Percentiles rank a stretch among this genome's conserved stretches.
Evolutionary conservation across 2,113 vertebrate genomes (phyloP).

Genomic region (Pan paniscus): DNA sequence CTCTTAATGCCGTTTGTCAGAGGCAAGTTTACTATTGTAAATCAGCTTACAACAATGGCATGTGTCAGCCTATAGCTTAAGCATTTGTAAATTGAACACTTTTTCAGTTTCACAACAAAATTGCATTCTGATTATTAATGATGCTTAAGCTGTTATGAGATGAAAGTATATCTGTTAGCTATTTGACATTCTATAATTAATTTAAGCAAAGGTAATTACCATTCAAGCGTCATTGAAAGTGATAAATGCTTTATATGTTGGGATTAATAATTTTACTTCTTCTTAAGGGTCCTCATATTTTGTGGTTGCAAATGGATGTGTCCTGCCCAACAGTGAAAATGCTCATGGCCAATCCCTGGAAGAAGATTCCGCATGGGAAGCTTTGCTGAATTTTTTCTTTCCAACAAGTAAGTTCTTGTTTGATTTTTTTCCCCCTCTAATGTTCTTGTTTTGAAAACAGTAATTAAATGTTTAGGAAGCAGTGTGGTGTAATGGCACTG

Average conservation of each 20-base stretch:
- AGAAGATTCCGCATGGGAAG: rapidly evolving
- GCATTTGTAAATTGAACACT: slow-evolving; percentile 48
- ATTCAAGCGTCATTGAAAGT: slow-evolving; percentile 72
- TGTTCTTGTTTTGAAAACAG: slow-evolving; percentile 42
- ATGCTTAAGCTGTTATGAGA: slow-evolving; percentile 48
- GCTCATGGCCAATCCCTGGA: neutral
- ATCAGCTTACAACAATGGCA: neutral
- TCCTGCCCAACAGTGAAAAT: neutral
- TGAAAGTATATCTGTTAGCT: slow-evolving; percentile 70
- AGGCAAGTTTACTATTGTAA: neutral
- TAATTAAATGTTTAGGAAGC: slow-evolving; percentile 23
- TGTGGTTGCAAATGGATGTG: neutral
- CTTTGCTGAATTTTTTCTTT: slow-evolving; percentile 68
- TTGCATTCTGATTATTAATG: slow-evolving; percentile 57
- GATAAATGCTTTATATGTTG: slow-evolving; percentile 69
- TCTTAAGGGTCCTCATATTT: slow-evolving; percentile 58
- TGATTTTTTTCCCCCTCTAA: neutral
- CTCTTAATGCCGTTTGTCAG: slow-evolving; percentile 3
- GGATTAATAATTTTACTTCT: slow-evolving; percentile 73
- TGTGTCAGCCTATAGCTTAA: slow-evolving; percentile 55
- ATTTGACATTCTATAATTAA: slow-evolving; percentile 57
- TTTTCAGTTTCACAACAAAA: slow-evolving; percentile 59
- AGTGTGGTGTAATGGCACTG: neutral
- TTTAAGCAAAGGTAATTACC: slow-evolving; percentile 68
- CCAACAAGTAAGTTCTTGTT: slow-evolving; percentile 82